A percentile compares a stretch with the other conserved stretches of the same genome.
These are phyloP conservation scores for Griposia aprilina DNA, from an alignment of 2,888 invertebrate species.

Conservation along the genomic window DNA sequence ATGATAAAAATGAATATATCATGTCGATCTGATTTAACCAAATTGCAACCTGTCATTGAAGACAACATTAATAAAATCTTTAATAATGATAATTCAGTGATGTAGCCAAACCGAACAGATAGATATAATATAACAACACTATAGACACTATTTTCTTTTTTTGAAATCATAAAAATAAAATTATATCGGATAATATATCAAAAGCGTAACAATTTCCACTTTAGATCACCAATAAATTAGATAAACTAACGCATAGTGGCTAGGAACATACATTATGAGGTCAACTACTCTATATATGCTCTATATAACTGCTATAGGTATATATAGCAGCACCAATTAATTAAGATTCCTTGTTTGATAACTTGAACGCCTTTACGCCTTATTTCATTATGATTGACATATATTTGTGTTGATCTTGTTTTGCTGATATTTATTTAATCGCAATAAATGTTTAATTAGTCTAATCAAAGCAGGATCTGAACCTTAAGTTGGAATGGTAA, in stretches of 20 bases:
- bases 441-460: slow-evolving; percentile 13
- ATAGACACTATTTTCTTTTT: not conserved
- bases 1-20: not conserved
- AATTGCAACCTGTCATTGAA: not conserved
- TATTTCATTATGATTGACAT: slow-evolving; percentile 44
- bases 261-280: slow-evolving; percentile 22
- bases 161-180: not conserved
- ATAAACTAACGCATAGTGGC: not conserved
- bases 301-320: not conserved
- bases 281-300: slow-evolving; percentile 2
- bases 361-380: slow-evolving; percentile 36
- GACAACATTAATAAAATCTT: not conserved
- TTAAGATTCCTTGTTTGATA: slow-evolving; percentile 47
- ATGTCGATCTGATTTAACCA: not conserved
- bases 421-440: slow-evolving; percentile 24
- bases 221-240: slow-evolving; percentile 17
- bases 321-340: slow-evolving; percentile 41
- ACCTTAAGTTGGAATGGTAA: not conserved
- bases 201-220: slow-evolving; percentile 6
- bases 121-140: not conserved
- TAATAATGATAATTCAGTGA: not conserved
- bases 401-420: slow-evolving; percentile 18
- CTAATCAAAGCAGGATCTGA: not conserved
- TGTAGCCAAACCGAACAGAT: not conserved
- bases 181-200: not conserved